Percentiles rank a stretch among this genome's conserved stretches.
phyloP scores from a whole-genome alignment of 2,797 vertebrate species.

The Alfaro cultratus region DNA sequence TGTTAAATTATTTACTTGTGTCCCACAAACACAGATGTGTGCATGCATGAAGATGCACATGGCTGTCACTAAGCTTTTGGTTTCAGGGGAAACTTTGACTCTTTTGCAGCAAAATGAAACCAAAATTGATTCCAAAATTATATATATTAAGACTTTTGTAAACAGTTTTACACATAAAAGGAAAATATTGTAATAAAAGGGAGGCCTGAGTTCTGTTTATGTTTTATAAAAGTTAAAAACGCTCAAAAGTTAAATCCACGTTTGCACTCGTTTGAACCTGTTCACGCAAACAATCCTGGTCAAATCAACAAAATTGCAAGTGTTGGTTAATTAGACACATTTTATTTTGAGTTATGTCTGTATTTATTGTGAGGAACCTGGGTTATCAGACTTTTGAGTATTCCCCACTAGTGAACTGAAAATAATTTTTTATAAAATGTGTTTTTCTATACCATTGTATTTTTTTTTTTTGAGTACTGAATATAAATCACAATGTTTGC shows the following conservation, averaged over 20 bases:
- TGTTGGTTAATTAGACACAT: no score
- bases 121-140: not conserved
- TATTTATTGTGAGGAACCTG: not conserved
- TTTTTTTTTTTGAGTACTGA: not conserved
- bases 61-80: not conserved
- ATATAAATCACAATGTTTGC: not conserved
- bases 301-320: not conserved
- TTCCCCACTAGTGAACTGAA: not conserved
- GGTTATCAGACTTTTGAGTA: not conserved
- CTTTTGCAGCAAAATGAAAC: not conserved
- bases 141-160: not conserved
- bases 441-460: not conserved
- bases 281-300: no score
- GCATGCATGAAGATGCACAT: not conserved
- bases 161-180: not conserved
- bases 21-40: not conserved
- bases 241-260: not conserved
- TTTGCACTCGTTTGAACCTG: not conserved
- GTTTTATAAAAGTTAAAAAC: not conserved
- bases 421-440: not conserved
- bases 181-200: not conserved
- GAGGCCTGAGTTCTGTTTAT: not conserved
- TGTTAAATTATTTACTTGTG: no score
- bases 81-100: not conserved
- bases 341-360: not conserved